Evolutionary conservation across 1,140 invertebrate genomes (phyloP).

Genomic region (Ganaspis sp.): DNA sequence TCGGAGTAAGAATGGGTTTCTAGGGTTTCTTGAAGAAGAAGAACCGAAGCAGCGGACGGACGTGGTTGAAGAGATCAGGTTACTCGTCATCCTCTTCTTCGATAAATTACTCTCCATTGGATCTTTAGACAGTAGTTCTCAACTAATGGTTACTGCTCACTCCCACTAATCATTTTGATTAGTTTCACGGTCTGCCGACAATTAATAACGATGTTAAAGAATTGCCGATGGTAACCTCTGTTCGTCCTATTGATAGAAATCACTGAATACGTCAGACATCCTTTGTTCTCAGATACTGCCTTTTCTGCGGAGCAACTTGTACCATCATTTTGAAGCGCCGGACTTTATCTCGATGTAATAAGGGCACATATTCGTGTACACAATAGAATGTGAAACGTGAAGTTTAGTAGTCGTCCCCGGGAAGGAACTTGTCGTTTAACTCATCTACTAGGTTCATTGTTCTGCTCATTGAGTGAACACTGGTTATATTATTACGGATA

Average conservation of each 20-base stretch:
- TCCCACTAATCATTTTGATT: constrained; percentile 25
- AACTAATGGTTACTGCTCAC: constrained; percentile 47
- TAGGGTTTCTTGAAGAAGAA: constrained; percentile 46
- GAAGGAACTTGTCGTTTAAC: constrained; percentile 77
- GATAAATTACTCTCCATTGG: constrained; percentile 72
- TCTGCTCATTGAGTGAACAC: constrained; percentile 73
- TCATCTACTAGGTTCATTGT: constrained; percentile 75
- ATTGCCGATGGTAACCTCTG: constrained; percentile 54
- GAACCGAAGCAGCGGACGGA: constrained; percentile 50
- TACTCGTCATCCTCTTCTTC: constrained; percentile 71
- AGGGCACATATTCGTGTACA: constrained; percentile 51
- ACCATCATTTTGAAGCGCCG: constrained; percentile 45
- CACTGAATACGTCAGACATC: constrained; percentile 69
- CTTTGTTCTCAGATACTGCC: constrained; percentile 68
- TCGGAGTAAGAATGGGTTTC: constrained; percentile 54
- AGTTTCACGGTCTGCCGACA: neutral
- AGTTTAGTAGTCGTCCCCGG: constrained; percentile 60
- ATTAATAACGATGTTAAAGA: neutral
- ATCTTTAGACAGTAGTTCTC: constrained; percentile 69
- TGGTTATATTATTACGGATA: constrained; percentile 59
- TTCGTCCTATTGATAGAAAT: constrained; percentile 57
- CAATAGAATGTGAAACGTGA: constrained; percentile 68
- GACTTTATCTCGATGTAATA: constrained; percentile 55
- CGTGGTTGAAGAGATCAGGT: constrained; percentile 65
- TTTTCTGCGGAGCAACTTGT: constrained; percentile 46